Evolutionary conservation across 2,888 invertebrate species (phyloP), one percentile per base, ranked within the genome.

Genomic region (Acrocyrtus sp.): DNA sequence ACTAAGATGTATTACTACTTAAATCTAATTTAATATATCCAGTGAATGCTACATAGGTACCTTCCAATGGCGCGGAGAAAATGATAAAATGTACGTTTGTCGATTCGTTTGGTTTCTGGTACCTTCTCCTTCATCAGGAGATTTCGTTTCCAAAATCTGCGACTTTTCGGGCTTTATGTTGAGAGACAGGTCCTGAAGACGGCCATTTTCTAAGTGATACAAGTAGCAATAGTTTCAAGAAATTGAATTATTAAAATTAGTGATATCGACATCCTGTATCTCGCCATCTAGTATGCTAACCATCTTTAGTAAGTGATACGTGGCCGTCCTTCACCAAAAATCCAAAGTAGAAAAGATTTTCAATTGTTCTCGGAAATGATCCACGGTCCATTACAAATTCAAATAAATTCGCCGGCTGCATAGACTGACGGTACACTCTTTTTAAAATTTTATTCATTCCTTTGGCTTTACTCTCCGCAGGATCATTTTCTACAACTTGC

Each of bases 271-370:
- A n/a, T n/a, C n/a, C 15, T 48, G 21, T 4, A 21, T 41, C 1
- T 39, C 10, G 34, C 22, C 19, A 45, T 22, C 48, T n/a, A n/a
- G n/a, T n/a, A 19, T 21, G 19, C 22, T 17, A 45, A 69, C 68
- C 68, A 21, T 62, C 62, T 56, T 62, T 54, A 0, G 43, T 48
- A 0, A 69, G 10, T 0, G 62, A 62, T 4, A 50, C 62, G n/a
- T 56, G 56, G 0, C 62, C 69, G n/a, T 62, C 56, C 10, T 62
- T 47, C 1, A 62, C 57, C 8, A 69, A 21, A 43, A 69, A 69
- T 22, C 62, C 54, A n/a, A 69, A 15, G 15, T 61, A 26, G 19
- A 69, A 69, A n/a, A 62, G 47, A 34, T 62, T 69, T 45, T 62
- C 69, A 10, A 69, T 27, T 0, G 69, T 69, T 48, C 41, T 51